phyloP scores from a whole-genome alignment of 2,888 invertebrate species.

The Eupithecia tripunctaria region DNA sequence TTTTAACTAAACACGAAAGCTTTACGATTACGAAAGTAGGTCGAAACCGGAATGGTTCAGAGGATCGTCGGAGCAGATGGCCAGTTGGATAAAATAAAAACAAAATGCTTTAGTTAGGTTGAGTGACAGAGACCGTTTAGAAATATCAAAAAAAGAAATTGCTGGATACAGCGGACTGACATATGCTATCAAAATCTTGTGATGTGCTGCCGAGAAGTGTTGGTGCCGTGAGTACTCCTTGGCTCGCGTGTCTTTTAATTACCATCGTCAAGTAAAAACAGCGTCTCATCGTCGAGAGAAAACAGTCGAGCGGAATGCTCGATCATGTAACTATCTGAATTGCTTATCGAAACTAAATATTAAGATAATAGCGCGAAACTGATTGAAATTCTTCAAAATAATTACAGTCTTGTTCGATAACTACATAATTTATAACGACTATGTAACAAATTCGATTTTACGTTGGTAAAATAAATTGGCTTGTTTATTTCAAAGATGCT shows the following conservation, averaged over 20 bases:
- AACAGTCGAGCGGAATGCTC: constrained; percentile 39
- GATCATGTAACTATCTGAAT: constrained; percentile 35
- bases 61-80: constrained; percentile 1
- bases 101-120: constrained; percentile 1
- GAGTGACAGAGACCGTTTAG: not conserved
- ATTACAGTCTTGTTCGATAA: not conserved
- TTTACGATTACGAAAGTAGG: constrained; percentile 53
- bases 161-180: not conserved
- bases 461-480: not conserved
- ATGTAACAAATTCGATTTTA: not conserved
- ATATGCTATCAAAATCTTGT: not conserved
- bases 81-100: constrained; percentile 9
- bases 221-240: not conserved
- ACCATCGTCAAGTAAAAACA: constrained; percentile 26
- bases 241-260: constrained; percentile 33
- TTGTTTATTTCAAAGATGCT: not conserved
- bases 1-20: constrained; percentile 60
- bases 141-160: not conserved
- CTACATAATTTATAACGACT: not conserved
- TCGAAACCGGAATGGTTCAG: constrained; percentile 38
- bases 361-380: not conserved
- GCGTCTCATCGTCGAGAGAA: constrained; percentile 28
- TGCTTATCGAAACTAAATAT: constrained; percentile 38
- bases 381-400: not conserved
- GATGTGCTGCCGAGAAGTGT: not conserved